Base-by-base conservation (phyloP, 2,113 vertebrate genomes). In the Symphodus melops region DNA sequence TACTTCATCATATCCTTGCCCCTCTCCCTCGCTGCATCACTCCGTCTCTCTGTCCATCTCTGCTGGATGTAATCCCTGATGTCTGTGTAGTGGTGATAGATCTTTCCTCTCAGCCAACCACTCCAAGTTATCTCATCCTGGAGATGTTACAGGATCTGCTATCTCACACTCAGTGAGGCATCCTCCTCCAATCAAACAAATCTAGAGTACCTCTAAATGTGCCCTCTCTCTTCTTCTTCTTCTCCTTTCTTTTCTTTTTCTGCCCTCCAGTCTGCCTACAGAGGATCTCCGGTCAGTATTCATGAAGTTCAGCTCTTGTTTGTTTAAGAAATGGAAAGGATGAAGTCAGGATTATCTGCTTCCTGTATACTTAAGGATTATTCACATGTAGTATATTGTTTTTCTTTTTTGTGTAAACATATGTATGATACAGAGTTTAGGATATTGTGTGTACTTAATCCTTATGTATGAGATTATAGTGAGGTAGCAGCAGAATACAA, bases 201-300 rank as follows among this genome's bases (percentile, higher is more conserved):
- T 76, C 64, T 64, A 52, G 55, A 88, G 56, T 78, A 51, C 37
- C 70, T 74, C 37, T 90, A 83, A 86, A 68, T 75, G 21, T 57
- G 36, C 33, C 67, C 21, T 71, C 58, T 49, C 55, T 59, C 33
- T 54, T 66, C 39, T 33, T 51, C 51, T 41, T 62, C 44, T 65
- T 58, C 36, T 76, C 46, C 17, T 17, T 33, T 19, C 17, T 48
- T 17, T 70, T 59, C 79, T 68, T 75, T 79, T 79, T 84, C 57
- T 89, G 39, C 66, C 20, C 65, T 59, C 55, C 86, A 99, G 98
- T 99, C 98, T 83, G 75, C 96, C 68, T 97, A 96, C 94, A 96
- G 98, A 96, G 97, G 98, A 96, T 99, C 98, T 87, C 97, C 98
- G 96, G 97, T 99, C 93, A 95, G 98, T 99, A 95, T 81, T 72